These are phyloP conservation scores for Acleris literana DNA, from an alignment of 2,888 invertebrate genomes.

Conservation along the genomic window DNA sequence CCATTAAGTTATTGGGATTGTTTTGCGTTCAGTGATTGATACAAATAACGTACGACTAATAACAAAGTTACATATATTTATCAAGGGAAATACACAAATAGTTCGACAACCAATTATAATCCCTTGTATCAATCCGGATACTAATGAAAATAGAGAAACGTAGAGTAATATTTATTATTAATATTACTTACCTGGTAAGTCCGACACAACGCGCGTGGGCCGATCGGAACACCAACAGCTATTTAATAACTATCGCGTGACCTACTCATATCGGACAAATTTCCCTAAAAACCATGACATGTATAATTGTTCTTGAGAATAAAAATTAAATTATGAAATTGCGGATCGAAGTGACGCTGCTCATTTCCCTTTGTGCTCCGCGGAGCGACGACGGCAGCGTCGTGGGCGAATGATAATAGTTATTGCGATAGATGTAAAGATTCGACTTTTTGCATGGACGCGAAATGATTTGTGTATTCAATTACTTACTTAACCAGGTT, in stretches of 20 bases:
- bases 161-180: slow-evolving; percentile 12
- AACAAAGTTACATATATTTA: too few species aligned
- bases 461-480: slow-evolving; percentile 56
- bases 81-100: background rate
- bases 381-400: slow-evolving; percentile 14
- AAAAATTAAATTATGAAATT: slow-evolving; percentile 35
- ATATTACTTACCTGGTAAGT: slow-evolving; percentile 9
- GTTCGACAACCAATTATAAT: background rate
- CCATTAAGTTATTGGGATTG: too few species aligned
- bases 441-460: slow-evolving; percentile 58
- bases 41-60: too few species aligned
- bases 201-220: slow-evolving; percentile 20
- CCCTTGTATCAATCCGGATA: background rate
- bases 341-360: slow-evolving; percentile 20
- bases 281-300: slow-evolving; percentile 63
- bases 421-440: slow-evolving; percentile 42
- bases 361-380: slow-evolving; percentile 30
- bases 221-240: slow-evolving; percentile 12
- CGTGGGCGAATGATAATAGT: slow-evolving; percentile 35
- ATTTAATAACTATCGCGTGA: slow-evolving; percentile 61
- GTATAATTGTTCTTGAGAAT: slow-evolving; percentile 59
- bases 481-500: slow-evolving; percentile 68
- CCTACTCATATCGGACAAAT: slow-evolving; percentile 56
- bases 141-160: slow-evolving; percentile 22
- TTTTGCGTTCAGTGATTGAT: too few species aligned